These are phyloP conservation scores for Sebastolobus altivelis DNA, from an alignment of 2,797 vertebrate genomes.

Conservation along the genomic window DNA sequence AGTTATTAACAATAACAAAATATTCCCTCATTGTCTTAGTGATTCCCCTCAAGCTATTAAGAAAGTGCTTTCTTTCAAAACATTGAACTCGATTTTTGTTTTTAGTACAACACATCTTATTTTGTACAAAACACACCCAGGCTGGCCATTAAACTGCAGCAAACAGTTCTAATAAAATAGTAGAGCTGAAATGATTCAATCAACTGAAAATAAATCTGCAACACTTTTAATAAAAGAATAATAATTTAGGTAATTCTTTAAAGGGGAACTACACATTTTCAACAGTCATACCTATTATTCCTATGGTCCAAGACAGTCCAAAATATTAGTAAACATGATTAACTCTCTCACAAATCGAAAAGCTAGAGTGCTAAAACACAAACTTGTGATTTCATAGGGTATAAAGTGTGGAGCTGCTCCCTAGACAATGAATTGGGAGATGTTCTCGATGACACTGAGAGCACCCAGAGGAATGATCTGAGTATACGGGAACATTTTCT, in stretches of 20 bases:
- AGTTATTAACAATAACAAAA: background rate
- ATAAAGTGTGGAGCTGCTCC: no score
- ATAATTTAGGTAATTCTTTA: background rate
- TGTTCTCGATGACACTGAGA: no score
- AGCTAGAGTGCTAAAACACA: no score
- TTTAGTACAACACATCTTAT: background rate
- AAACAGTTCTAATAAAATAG: background rate
- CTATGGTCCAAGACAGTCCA: no score
- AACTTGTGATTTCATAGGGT: no score
- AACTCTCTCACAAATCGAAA: no score
- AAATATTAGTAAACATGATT: no score
- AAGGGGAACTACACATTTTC: no score
- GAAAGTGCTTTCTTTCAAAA: conserved; percentile 1
- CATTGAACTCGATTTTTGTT: background rate
- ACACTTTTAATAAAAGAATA: background rate
- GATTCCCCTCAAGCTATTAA: background rate
- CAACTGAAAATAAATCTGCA: background rate
- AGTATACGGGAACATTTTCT: no score
- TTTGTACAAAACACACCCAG: background rate
- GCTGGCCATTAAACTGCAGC: background rate
- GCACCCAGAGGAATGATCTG: no score
- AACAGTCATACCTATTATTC: no score
- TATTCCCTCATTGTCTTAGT: background rate
- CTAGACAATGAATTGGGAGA: no score
- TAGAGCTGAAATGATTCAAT: background rate